phyloP scores from a whole-genome alignment of 2,888 invertebrate species.

The Trichogramma evanescens region DNA sequence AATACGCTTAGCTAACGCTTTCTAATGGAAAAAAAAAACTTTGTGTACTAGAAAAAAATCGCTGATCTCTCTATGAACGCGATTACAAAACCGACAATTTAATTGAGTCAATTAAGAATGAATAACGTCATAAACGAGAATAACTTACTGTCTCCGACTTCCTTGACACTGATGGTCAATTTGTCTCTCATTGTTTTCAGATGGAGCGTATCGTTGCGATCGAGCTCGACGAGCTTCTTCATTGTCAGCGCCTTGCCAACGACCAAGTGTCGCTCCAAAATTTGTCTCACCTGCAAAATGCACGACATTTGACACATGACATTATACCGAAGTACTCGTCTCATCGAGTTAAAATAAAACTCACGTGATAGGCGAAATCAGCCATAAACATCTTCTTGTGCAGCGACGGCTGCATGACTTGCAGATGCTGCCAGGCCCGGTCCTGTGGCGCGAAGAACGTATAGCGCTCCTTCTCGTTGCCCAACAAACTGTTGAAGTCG shows the following conservation, averaged over 20 bases:
- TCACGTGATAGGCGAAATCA: conserved; percentile 73
- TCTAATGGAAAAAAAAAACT: not conserved
- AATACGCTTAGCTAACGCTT: no score
- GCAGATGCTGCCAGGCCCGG: conserved; percentile 78
- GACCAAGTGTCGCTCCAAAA: conserved; percentile 83
- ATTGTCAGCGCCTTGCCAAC: conserved; percentile 76
- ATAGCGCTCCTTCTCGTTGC: conserved; percentile 68
- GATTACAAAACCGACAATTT: no score
- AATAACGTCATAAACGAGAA: not conserved
- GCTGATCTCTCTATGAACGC: no score
- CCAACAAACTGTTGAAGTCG: conserved; percentile 71
- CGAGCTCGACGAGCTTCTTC: conserved; percentile 62
- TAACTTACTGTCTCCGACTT: conserved; percentile 69
- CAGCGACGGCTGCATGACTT: conserved; percentile 68
- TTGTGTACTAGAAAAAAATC: not conserved
- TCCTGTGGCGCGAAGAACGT: conserved; percentile 90
- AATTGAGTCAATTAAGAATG: no score
- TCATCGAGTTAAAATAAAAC: conserved; percentile 30
- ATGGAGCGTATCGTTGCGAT: conserved; percentile 62
- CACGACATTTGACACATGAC: not conserved
- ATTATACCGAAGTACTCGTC: not conserved
- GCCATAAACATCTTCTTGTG: conserved; percentile 79
- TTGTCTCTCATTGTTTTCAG: conserved; percentile 43
- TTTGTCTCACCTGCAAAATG: conserved; percentile 63
- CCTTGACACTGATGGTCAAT: conserved; percentile 66